Conservation (phyloP, 2,888 invertebrate genomes). For the Microlaimidae sp. region DNA sequence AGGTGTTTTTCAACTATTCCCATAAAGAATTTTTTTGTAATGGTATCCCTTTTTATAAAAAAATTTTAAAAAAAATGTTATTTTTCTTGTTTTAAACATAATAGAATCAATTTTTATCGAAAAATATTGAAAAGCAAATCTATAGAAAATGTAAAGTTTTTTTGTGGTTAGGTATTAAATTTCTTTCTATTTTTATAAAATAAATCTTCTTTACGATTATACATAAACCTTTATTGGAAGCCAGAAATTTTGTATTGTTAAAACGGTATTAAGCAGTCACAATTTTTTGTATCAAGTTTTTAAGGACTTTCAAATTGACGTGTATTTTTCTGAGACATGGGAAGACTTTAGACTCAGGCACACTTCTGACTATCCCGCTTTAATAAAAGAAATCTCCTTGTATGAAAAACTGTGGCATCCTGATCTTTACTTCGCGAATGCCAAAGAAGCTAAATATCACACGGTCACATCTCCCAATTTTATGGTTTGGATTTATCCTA, state of each 20-base stretch:
- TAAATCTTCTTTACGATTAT: too few relatives aligned
- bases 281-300: neutral
- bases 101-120: too few relatives aligned
- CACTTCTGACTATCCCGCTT: neutral
- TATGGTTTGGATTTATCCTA: constrained; percentile 22
- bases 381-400: constrained; percentile 15
- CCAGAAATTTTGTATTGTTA: too few relatives aligned
- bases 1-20: too few relatives aligned
- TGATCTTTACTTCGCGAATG: constrained; percentile 16
- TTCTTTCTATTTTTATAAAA: too few relatives aligned
- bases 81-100: too few relatives aligned
- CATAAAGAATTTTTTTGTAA: neutral
- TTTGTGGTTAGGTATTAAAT: too few relatives aligned
- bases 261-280: too few relatives aligned
- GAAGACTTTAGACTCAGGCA: neutral
- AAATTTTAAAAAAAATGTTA: too few relatives aligned
- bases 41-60: neutral
- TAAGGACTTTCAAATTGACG: constrained; percentile 11
- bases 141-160: too few relatives aligned
- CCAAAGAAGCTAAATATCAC: constrained; percentile 21
- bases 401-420: constrained; percentile 21
- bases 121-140: too few relatives aligned
- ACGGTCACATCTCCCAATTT: constrained; percentile 22
- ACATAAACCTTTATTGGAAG: too few relatives aligned
- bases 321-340: constrained; percentile 2